Evolutionary conservation across 2,113 vertebrate genomes (phyloP), one percentile per base, ranked within the genome.

Genomic region (Thalassarche chlororhynchos): DNA sequence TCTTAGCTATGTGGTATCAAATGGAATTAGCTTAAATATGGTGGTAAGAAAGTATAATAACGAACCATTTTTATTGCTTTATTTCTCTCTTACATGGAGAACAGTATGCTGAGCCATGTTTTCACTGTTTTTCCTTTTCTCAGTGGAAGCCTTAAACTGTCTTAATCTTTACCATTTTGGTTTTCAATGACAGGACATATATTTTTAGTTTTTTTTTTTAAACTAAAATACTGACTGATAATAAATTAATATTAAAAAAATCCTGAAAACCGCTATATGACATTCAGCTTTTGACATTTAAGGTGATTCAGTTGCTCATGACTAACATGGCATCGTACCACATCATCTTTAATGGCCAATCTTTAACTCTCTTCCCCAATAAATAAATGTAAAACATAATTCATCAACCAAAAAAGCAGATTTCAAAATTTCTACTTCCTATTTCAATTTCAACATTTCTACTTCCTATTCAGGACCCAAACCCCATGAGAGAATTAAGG

Each of bases 1-100:
- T 74, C 42, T 84, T 77, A 74, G 46, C 61, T 87, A 13, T 15
- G 42, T 0, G 0, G 25, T 55, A 91, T 74, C 61, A 96, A 84
- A 85, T 80, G 36, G 72, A 96, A 93, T 87, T 84, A 86, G 21
- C 46, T 93, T 89, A 90, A 94, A 83, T 61, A 62, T 24, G 69
- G 20, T 28, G 31, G 46, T 24, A 75, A 95, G 78, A 85, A 65
- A 85, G 91, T 82, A 36, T 82, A 85, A 87, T 87, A 58, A 90
- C 83, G 44, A 89, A 71, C 12, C 9, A 51, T 51, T 93, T 92
- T 38, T 66, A 47, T 90, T 80, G 25, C 76, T 93, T 84, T 52
- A 65, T 74, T 92, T 94, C 34, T 68, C 54, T 78, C 17, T 71
- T 97, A 77, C 12, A 12, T 8, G n/a, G 32, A 87, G 17, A 90